Base-by-base conservation (phyloP, 2,888 invertebrate species). In the Heteromurus nitidus region DNA sequence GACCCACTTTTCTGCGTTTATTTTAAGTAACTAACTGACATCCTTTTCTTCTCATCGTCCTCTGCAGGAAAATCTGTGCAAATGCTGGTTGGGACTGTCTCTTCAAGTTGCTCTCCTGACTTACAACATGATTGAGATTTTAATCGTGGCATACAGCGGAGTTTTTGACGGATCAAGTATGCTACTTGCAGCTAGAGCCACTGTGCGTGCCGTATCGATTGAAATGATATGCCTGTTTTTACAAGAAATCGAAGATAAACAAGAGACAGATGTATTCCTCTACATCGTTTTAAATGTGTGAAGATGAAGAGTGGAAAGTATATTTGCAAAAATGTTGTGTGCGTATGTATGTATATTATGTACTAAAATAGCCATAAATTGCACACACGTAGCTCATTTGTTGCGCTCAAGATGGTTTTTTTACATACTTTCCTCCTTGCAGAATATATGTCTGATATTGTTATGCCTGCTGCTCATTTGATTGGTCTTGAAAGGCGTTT, bases 131-230 rank as follows among this genome's bases (percentile, higher is more conserved):
- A 44, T 50, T 42, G 67, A 76, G 75, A 76, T 76, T 76, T 26
- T 76, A 24, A 76, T 76, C 58, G 75, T 67, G 3, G 67, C 68
- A 20, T 31, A 68, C 75, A 67, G 30, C 18, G 75, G 75, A 30
- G 60, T 76, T 13, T 76, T 76, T 76, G 75, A 76, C 47, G 75
- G 60, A 76, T 76, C 75, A 76, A 68, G 75, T 44, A 30, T 58
- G 30, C 20, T 76, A 30, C 69, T 77, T 31, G 77, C 77, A 67
- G 68, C 77, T 44, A 42, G 50, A 62, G 50, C 69, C 77, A 50
- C 31, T 50, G 62, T 69, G 30, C 68, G 77, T 69, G 68, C 69
- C 24, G 30, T 77, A 77, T 77, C 68, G 62, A 69, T 77, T 62
- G 69, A 77, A 47, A 69, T 77, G 77, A 69, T 77, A 69, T 77